Evolutionary conservation across 2,113 vertebrate species (phyloP).

Genomic region (Amblyornis subalaris): DNA sequence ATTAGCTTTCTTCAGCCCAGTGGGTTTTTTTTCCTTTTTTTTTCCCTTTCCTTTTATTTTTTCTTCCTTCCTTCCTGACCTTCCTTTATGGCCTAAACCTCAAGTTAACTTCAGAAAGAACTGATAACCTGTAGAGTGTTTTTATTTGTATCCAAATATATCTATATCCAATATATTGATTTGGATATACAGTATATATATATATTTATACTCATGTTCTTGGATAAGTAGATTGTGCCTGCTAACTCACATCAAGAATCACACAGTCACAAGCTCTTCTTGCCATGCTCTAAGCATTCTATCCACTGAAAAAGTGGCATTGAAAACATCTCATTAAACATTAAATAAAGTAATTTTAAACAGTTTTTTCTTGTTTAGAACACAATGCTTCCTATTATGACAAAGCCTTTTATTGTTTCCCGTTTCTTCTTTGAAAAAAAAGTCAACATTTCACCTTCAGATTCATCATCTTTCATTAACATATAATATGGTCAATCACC

Average conservation of each 20-base stretch:
- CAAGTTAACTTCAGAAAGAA: not conserved
- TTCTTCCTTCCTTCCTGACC: fast-evolving
- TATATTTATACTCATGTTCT: not conserved
- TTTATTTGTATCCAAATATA: not conserved
- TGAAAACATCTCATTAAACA: not conserved
- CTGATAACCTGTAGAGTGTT: not conserved
- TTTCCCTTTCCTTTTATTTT: no score
- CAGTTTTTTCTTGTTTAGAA: not conserved
- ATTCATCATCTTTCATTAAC: not conserved
- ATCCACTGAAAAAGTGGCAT: not conserved
- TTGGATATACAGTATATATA: no score
- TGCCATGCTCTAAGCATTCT: not conserved
- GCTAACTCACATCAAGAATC: not conserved
- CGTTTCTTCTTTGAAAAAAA: not conserved
- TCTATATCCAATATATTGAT: not conserved
- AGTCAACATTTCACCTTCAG: not conserved
- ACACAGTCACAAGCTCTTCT: not conserved
- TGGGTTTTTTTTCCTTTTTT: not conserved
- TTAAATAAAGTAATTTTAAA: not conserved
- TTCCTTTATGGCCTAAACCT: not conserved
- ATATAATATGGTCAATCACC: not conserved
- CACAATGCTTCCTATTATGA: not conserved
- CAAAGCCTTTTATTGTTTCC: not conserved
- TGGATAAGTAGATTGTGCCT: not conserved
- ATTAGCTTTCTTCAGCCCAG: not conserved